Percentiles rank a stretch among this genome's conserved stretches.
These are phyloP conservation scores for Rhinatrema bivittatum DNA, from an alignment of 2,797 vertebrate genomes.

Conservation along the genomic window DNA sequence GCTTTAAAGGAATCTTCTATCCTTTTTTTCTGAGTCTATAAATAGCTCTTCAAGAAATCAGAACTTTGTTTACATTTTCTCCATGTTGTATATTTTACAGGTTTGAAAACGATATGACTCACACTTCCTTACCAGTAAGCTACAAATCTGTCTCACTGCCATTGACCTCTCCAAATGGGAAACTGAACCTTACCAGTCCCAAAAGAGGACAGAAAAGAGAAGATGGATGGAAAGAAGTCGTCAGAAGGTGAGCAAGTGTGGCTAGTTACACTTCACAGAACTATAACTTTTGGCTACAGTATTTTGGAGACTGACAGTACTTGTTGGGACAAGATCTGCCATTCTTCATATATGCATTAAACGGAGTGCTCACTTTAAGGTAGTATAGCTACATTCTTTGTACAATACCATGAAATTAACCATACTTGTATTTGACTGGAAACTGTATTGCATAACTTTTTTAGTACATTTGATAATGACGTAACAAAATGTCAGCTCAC, in stretches of 20 bases:
- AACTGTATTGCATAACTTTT: too few relatives aligned
- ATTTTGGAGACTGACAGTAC: background rate
- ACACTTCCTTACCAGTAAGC: conserved; percentile 69
- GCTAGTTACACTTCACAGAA: too few relatives aligned
- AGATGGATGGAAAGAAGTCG: conserved; percentile 98
- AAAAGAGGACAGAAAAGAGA: conserved; percentile 96
- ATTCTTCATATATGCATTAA: background rate
- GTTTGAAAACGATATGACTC: conserved; percentile 62
- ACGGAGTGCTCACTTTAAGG: background rate
- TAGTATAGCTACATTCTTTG: background rate
- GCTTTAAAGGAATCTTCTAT: too few relatives aligned
- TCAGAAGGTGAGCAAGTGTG: conserved; percentile 82
- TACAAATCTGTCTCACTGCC: conserved; percentile 88
- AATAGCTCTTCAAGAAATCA: too few relatives aligned
- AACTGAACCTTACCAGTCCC: conserved; percentile 92
- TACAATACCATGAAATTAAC: too few relatives aligned
- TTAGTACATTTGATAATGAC: too few relatives aligned
- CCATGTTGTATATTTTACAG: conserved; percentile 36
- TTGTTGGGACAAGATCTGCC: background rate
- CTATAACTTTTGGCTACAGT: background rate
- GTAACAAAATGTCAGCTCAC: too few relatives aligned
- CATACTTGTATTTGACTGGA: too few relatives aligned
- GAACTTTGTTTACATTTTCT: too few relatives aligned
- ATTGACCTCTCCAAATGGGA: conserved; percentile 82
- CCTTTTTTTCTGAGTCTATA: too few relatives aligned